Conservation (phyloP, 2,113 vertebrate genomes). For the Embiotoca jacksoni region DNA sequence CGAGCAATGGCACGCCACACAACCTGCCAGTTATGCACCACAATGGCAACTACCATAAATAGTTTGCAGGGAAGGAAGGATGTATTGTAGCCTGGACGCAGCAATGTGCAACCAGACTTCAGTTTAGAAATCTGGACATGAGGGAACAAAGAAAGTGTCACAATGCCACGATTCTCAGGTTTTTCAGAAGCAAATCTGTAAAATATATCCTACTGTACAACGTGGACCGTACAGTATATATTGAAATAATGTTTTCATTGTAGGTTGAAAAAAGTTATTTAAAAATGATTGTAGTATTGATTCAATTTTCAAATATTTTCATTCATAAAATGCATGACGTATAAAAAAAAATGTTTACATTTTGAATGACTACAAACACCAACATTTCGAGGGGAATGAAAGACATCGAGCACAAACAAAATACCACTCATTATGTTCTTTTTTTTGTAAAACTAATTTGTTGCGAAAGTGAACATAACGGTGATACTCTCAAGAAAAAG, state of each 20-base stretch:
- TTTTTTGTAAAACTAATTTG: too few relatives aligned
- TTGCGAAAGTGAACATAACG: too few relatives aligned
- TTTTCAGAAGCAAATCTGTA: not conserved
- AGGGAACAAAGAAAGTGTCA: slow-evolving; percentile 1
- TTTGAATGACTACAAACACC: too few relatives aligned
- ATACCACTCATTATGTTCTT: too few relatives aligned
- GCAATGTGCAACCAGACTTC: slow-evolving; percentile 21
- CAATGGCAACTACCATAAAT: slow-evolving; percentile 48
- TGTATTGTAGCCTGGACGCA: slow-evolving; percentile 26
- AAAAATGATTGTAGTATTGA: too few relatives aligned
- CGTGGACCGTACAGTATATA: not conserved
- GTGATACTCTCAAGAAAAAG: too few relatives aligned
- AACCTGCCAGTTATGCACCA: slow-evolving; percentile 61
- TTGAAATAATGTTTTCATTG: not conserved
- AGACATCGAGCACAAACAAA: too few relatives aligned
- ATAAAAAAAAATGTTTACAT: too few relatives aligned
- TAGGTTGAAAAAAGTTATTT: not conserved
- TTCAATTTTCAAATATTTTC: not conserved
- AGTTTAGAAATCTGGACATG: slow-evolving; percentile 6
- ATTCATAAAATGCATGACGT: not conserved
- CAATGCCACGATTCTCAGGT: not conserved
- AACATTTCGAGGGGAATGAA: too few relatives aligned
- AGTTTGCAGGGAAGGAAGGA: slow-evolving; percentile 12
- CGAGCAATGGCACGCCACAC: slow-evolving; percentile 26
- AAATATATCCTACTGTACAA: not conserved